These are phyloP conservation scores for Aphis craccivora DNA, from an alignment of 1,140 invertebrate species.

Conservation along the genomic window DNA sequence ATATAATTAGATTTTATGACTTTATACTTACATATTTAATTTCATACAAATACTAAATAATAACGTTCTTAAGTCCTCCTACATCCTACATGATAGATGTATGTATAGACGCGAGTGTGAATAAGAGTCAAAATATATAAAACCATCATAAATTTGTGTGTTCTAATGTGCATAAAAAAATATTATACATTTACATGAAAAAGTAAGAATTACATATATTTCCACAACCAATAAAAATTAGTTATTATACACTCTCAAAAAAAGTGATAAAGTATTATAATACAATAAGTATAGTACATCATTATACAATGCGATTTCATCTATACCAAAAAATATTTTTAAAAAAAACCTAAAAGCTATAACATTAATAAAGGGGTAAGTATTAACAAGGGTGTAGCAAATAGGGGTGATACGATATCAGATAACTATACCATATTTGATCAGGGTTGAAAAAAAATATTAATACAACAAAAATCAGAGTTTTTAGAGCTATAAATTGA, in stretches of 20 bases:
- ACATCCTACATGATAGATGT: background rate
- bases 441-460: background rate
- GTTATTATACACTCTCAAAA: background rate
- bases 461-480: background rate
- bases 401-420: background rate
- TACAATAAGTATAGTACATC: background rate
- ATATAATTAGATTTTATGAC: too few species aligned
- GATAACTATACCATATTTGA: background rate
- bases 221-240: background rate
- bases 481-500: background rate
- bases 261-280: background rate
- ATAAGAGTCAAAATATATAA: background rate
- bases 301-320: background rate
- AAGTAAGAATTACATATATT: background rate
- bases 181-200: background rate
- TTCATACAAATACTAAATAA: background rate
- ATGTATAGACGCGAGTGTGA: background rate
- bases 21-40: too few species aligned
- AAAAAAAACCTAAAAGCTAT: background rate
- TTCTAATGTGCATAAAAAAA: background rate
- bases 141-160: background rate
- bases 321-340: background rate
- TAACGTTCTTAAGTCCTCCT: background rate
- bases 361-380: slow-evolving; percentile 4
- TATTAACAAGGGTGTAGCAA: background rate